Base-by-base conservation (phyloP, 53 echinoderm and acorn worm species). In the Apostichopus leukothele region DNA sequence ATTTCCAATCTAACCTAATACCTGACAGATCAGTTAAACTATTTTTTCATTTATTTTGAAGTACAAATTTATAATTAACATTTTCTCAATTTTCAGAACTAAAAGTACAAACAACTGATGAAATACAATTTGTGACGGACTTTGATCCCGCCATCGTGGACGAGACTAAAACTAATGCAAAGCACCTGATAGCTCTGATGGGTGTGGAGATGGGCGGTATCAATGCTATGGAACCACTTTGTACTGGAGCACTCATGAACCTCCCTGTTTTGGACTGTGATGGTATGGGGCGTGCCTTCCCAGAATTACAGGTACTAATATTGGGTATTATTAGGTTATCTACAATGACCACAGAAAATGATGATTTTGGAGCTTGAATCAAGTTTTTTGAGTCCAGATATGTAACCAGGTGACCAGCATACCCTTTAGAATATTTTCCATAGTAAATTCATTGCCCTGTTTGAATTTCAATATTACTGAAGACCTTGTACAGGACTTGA, bases 251-350 rank as follows among this genome's bases (percentile, higher is more conserved):
- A 5, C 89, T 75, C 55, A 81, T 93, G 68, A 88, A 89, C 8
- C 77, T 96, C 11, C 96, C 96, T 8, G 89, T 96, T 0, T 81
- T 96, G 10, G 96, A 96, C 76, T 94, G 94, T 54, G 96, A 96
- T 67, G 93, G 94, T n/a, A 94, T 94, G 93, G 96, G 96, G 1
- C 90, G 96, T 60, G 96, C 96, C 0, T 94, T 96, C 54, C 96
- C 96, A 55, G 94, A 96, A 55, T 75, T 96, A 53, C 96, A 96
- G 94, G 96, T 39, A 39, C 39, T 39, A 3, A 39, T 39, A 39
- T 39, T 39, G 39, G 39, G 39, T 39, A 39, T 39, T 94, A 90
- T 14, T 1, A 75, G 9, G 75, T 7, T 39, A 81, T 52, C 20
- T 79, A 18, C 80, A 18, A 21, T 7, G 51, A 7, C 53, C 1